phyloP scores from a whole-genome alignment of 1,140 invertebrate genomes.

The Latrodectus geometricus region DNA sequence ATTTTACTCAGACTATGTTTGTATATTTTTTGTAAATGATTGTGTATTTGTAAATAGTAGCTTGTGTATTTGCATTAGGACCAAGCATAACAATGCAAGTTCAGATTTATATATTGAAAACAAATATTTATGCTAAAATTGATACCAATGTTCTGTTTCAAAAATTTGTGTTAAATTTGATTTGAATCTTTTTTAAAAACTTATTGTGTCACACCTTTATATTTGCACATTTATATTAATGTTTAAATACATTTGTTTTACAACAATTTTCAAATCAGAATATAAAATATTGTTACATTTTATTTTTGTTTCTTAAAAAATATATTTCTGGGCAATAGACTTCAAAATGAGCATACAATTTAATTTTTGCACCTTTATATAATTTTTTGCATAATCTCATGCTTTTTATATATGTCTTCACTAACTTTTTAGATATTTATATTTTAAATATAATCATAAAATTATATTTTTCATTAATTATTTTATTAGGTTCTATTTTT shows the following conservation, averaged over 20 bases:
- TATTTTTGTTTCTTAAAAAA: not conserved
- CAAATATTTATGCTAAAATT: not conserved
- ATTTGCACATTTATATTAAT: not conserved
- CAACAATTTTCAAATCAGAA: not conserved
- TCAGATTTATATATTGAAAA: constrained; percentile 54
- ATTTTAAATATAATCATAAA: not conserved
- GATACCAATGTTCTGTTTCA: not conserved
- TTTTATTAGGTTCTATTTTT: not conserved
- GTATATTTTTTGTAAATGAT: constrained; percentile 62
- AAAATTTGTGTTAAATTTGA: not conserved
- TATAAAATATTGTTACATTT: not conserved
- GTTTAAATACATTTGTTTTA: not conserved
- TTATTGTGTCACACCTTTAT: constrained; percentile 3
- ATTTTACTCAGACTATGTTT: constrained; percentile 57
- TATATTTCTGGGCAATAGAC: not conserved
- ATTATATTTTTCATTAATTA: not conserved
- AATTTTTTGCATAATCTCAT: not conserved
- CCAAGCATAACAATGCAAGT: constrained; percentile 51
- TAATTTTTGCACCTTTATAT: no score
- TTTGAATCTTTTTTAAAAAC: constrained; percentile 1
- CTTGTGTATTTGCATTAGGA: constrained; percentile 60
- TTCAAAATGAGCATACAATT: not conserved
- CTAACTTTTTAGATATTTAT: not conserved
- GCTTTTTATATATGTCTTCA: no score
- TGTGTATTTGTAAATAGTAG: constrained; percentile 61